Conservation (phyloP, 2,113 vertebrate species). For the Sclerurus mexicanus region DNA sequence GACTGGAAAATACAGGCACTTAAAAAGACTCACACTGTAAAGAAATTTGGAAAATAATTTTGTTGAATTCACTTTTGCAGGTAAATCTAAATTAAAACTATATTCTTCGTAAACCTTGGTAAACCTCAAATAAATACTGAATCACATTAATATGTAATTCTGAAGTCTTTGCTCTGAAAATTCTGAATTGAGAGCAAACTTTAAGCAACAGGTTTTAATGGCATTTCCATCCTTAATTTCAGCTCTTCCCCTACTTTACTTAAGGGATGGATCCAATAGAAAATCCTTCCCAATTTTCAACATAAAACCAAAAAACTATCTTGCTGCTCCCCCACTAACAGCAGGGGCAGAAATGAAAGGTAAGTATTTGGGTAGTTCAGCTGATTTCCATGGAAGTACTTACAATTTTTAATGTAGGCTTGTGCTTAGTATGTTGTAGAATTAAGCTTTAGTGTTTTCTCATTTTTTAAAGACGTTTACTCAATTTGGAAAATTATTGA, state of each 20-base stretch:
- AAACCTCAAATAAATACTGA: neutral
- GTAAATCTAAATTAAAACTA: neutral
- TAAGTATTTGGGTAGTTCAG: neutral
- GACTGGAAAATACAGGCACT: constrained; percentile 51
- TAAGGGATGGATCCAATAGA: neutral
- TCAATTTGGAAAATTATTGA: neutral
- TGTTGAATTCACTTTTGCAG: constrained; percentile 3
- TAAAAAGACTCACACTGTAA: neutral
- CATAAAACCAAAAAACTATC: neutral
- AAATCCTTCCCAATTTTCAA: neutral
- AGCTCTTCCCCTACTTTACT: neutral
- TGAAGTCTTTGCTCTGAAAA: neutral
- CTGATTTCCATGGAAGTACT: neutral
- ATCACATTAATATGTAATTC: neutral
- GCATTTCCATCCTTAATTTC: neutral
- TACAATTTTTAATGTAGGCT: neutral
- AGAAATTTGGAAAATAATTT: neutral
- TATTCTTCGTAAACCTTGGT: neutral
- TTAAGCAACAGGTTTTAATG: neutral
- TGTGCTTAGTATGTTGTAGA: neutral
- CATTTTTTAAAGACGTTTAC: neutral
- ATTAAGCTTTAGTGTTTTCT: neutral
- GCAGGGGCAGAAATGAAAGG: neutral
- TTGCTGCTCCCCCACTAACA: neutral
- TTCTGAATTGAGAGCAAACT: neutral